phyloP scores from a whole-genome alignment of 2,797 vertebrate species.

The Myotis findleyi region DNA sequence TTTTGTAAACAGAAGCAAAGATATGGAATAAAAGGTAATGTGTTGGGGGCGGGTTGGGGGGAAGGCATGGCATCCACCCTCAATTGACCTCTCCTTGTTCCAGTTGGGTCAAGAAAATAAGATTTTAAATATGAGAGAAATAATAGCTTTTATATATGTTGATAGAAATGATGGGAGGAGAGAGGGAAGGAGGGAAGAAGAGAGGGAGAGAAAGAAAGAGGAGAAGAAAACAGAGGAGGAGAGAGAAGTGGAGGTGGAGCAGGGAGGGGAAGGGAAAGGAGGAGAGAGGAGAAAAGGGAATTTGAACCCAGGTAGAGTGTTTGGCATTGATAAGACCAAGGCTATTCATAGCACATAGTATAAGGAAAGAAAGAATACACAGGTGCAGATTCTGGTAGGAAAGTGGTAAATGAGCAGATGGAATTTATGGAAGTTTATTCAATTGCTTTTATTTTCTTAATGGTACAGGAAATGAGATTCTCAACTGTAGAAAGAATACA shows the following conservation, averaged over 20 bases:
- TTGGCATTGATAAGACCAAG: neutral
- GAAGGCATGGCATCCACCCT: neutral
- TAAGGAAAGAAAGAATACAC: neutral
- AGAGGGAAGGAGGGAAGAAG: neutral
- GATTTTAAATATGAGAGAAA: neutral
- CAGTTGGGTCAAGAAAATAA: neutral
- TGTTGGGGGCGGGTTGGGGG: too few species aligned
- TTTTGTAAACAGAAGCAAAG: neutral
- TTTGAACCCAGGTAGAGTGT: neutral
- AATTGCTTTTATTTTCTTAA: neutral
- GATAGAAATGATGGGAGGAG: neutral
- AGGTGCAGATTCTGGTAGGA: neutral
- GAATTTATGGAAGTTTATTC: neutral
- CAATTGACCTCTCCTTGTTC: neutral
- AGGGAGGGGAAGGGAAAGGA: neutral
- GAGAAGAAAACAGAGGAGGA: too few species aligned
- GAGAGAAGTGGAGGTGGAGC: neutral
- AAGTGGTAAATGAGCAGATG: neutral
- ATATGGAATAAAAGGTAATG: neutral
- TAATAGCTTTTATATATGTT: neutral
- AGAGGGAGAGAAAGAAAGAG: neutral
- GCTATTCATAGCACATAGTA: neutral
- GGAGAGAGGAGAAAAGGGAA: neutral
- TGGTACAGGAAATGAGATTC: neutral
- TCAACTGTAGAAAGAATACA: neutral